Percentiles rank a stretch among this genome's conserved stretches.
Conservation (phyloP, 2,797 vertebrate species). For the Sciurus carolinensis region DNA sequence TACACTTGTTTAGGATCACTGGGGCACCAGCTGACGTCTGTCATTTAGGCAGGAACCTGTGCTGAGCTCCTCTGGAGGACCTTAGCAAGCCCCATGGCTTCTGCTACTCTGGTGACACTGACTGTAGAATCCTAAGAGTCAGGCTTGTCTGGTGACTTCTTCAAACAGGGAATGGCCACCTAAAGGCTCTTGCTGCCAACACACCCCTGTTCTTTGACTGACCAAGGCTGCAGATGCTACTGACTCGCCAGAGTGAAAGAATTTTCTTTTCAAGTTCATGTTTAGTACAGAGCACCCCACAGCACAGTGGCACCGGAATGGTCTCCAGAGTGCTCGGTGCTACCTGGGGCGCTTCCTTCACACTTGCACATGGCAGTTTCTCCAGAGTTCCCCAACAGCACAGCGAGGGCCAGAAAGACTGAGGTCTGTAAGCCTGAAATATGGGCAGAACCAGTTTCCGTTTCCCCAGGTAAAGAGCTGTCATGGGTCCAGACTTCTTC, state of each 20-base stretch:
- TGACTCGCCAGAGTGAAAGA: accelerated
- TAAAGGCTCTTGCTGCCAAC: too few relatives aligned
- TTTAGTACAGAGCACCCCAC: not conserved
- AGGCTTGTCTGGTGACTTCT: not conserved
- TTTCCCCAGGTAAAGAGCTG: not conserved
- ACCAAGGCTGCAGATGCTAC: not conserved
- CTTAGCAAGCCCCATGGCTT: not conserved
- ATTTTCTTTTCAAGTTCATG: not conserved
- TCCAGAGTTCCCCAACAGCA: not conserved
- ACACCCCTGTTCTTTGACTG: not conserved
- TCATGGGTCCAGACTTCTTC: not conserved
- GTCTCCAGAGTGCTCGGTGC: accelerated
- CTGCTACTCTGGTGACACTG: not conserved
- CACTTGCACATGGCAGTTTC: not conserved
- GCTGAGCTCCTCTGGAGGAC: accelerated
- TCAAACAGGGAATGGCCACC: not conserved
- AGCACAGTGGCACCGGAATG: too few relatives aligned
- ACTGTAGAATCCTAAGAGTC: too few relatives aligned
- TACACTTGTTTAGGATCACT: not conserved
- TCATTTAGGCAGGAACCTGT: not conserved
- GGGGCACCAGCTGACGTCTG: not conserved
- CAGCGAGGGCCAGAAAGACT: accelerated
- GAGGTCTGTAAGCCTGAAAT: too few relatives aligned
- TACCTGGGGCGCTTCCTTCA: too few relatives aligned
- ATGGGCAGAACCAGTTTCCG: not conserved